These are phyloP conservation scores for Meloidogyne floridensis DNA, from an alignment of 1,140 invertebrate genomes.

Conservation along the genomic window DNA sequence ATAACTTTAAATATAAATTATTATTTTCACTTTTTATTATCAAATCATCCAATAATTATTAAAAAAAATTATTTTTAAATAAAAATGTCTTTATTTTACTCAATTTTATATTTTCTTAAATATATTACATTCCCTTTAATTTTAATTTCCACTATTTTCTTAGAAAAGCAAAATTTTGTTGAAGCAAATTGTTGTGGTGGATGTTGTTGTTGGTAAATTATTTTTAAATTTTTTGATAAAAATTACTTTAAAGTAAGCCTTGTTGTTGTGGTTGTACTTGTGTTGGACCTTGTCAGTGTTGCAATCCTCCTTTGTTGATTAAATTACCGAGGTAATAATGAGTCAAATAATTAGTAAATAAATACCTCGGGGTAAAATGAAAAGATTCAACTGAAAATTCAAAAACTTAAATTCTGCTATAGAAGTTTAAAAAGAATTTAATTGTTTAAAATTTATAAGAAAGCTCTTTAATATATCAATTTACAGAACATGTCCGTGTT, in stretches of 20 bases:
- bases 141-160: background rate
- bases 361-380: too few species aligned
- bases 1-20: background rate
- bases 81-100: conserved; percentile 25
- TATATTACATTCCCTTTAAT: conserved; percentile 6
- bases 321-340: conserved; percentile 17
- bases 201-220: conserved; percentile 17
- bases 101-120: background rate
- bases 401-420: too few species aligned
- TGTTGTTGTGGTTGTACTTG: conserved; percentile 32
- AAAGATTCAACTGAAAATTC: too few species aligned
- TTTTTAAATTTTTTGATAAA: background rate
- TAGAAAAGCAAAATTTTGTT: conserved; percentile 15
- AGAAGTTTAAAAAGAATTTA: too few species aligned
- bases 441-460: too few species aligned
- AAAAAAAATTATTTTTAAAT: background rate
- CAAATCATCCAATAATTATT: background rate
- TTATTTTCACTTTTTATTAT: background rate
- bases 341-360: background rate
- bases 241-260: conserved; percentile 14
- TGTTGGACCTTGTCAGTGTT: conserved; percentile 28
- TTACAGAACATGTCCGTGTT: conserved; percentile 27
- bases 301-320: conserved; percentile 29
- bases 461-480: too few species aligned
- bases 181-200: conserved; percentile 26